Evolutionary conservation across 2,888 invertebrate species (phyloP), one percentile per base, ranked within the genome.

Genomic region (Hirtodrosophila cameraria): DNA sequence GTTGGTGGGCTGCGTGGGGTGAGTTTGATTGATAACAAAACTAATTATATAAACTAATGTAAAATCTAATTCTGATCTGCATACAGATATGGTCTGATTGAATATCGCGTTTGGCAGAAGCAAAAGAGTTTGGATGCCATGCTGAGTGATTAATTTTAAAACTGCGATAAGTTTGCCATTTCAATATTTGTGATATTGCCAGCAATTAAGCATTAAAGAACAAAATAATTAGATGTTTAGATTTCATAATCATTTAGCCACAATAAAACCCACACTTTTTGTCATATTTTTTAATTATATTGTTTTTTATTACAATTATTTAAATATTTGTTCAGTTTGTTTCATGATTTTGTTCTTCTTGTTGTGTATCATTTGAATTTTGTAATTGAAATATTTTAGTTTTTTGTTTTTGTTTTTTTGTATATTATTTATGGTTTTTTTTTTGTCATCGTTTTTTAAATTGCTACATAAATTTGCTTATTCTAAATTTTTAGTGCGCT

Each of bases 1-100:
- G 30, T 82, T 93, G 3, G 75, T 95, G 3, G 97, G 97, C 1
- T 94, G 96, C 85, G 67, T 92, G 0, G 96, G 97, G 54, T 98
- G 95, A 80, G 75, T 81, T 8, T 1, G 16, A n/a, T 20, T 9
- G 11, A 30, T 20, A 7, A 27, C 4, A 16, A 8, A 20, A 0
- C 11, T 15, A 13, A 11, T 39, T 70, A 1, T 4, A n/a, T n/a
- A n/a, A n/a, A n/a, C n/a, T n/a, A n/a, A n/a, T 2, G 0, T 13
- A 5, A 7, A 7, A 20, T 1, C 6, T 23, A 23, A 1, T 2
- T 30, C 16, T 2, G 4, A 6, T 8, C 46, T 38, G n/a, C n/a
- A n/a, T n/a, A 0, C 4, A 91, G 91, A 1, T 91, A 91, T 54
- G 86, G 85, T 13, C 64, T 87, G 2, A 90, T 89, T 30, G 90